A percentile compares a stretch with the other conserved stretches of the same genome.
These are phyloP conservation scores for Enoplosus armatus DNA, from an alignment of 2,797 vertebrate species.

Conservation along the genomic window DNA sequence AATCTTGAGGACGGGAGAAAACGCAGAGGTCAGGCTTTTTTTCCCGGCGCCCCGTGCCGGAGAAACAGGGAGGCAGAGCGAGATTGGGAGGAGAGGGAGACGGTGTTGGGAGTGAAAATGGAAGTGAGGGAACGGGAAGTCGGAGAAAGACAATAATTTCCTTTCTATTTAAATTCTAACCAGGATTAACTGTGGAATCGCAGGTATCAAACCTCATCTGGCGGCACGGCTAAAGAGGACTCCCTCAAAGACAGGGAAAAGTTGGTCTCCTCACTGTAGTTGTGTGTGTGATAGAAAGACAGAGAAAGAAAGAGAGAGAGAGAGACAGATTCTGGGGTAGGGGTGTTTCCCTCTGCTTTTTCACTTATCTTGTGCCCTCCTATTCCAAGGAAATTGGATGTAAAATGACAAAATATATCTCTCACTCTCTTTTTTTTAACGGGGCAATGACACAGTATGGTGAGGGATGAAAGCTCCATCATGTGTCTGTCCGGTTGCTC, in stretches of 20 bases:
- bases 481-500: conserved; percentile 66
- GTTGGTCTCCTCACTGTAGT: conserved; percentile 55
- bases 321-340: conserved; percentile 41
- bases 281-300: conserved; percentile 37
- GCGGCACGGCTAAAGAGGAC: conserved; percentile 61
- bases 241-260: conserved; percentile 74
- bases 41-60: conserved; percentile 37
- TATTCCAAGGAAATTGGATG: conserved; percentile 61
- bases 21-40: conserved; percentile 87
- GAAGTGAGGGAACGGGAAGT: conserved; percentile 70
- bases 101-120: conserved; percentile 46
- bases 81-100: conserved; percentile 63
- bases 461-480: conserved; percentile 78
- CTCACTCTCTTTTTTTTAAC: conserved; percentile 61
- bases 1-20: conserved; percentile 86
- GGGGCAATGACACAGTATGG: conserved; percentile 65
- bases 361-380: conserved; percentile 72
- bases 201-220: conserved; percentile 81
- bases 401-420: conserved; percentile 72
- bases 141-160: conserved; percentile 87
- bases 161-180: conserved; percentile 84
- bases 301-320: conserved; percentile 33
- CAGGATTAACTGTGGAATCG: conserved; percentile 84
- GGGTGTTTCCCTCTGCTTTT: conserved; percentile 74
- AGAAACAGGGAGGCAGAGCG: conserved; percentile 54